Percentiles rank a stretch among this genome's conserved stretches.
phyloP scores from a whole-genome alignment of 2,113 vertebrate genomes.

The Cebidichthys violaceus region DNA sequence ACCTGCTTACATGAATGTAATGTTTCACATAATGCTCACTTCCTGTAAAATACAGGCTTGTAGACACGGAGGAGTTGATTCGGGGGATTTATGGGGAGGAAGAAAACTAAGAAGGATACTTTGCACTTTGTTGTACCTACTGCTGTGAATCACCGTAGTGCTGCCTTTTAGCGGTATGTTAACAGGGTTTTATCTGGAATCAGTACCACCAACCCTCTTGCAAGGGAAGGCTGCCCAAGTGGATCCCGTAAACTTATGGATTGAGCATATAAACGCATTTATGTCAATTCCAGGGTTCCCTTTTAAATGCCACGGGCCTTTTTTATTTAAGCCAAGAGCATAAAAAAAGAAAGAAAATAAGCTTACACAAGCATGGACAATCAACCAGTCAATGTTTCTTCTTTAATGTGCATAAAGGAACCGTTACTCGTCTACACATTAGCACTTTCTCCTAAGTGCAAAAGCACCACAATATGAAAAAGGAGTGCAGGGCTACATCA shows the following conservation, averaged over 20 bases:
- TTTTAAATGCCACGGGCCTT: constrained; percentile 34
- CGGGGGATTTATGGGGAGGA: background rate
- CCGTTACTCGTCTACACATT: constrained; percentile 23
- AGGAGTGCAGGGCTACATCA: constrained; percentile 2
- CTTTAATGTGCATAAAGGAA: constrained; percentile 49
- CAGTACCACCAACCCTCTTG: background rate
- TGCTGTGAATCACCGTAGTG: background rate
- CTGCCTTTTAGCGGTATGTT: background rate
- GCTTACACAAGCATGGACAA: constrained; percentile 34
- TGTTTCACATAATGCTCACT: constrained; percentile 8
- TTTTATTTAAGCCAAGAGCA: constrained; percentile 11
- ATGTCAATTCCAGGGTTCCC: background rate
- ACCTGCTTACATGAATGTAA: background rate
- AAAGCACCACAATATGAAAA: constrained; percentile 20
- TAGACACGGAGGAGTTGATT: constrained; percentile 16
- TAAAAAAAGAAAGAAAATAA: constrained; percentile 12
- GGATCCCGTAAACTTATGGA: constrained; percentile 15
- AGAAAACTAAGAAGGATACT: background rate
- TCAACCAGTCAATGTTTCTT: constrained; percentile 58
- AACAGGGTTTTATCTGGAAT: background rate
- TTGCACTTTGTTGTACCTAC: background rate
- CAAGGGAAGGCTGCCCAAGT: background rate
- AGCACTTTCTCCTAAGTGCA: constrained; percentile 39
- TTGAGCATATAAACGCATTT: constrained; percentile 31
- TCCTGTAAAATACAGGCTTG: constrained; percentile 32